Base-by-base conservation (phyloP, 2,113 vertebrate species). In the Mobula hypostoma region DNA sequence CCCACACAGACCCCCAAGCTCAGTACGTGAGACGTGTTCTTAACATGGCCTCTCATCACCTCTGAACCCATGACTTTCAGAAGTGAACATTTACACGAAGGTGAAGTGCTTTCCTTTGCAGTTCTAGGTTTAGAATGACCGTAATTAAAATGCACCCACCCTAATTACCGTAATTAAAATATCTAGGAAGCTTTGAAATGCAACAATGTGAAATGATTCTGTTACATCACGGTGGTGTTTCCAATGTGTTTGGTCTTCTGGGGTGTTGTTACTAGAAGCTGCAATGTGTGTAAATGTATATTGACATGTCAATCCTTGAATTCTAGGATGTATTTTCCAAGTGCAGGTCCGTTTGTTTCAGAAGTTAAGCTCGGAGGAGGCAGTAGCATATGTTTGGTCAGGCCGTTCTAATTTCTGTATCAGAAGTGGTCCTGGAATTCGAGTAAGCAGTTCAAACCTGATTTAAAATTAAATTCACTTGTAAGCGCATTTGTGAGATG, bases 401-500 rank as follows among this genome's bases (percentile, higher is more conserved):
- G 61, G 61, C 29, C 40, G 9, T 48, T 74, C 85, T 90, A 72
- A 70, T 56, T 74, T 93, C 85, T 90, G 68, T 74, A 93, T 93
- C 91, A 93, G 91, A 76, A 93, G 70, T 93, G 32, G 40, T 5
- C 36, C 40, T 48, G 70, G 40, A 27, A 56, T 48, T n/a, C 58
- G 61, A 74, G 36, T 72, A 93, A 74, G 32, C 40, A 2, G 8
- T 92, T 40, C 9, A 68, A 24, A 63, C 32, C n/a, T 61, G 63
- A 90, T 70, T 93, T 48, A 27, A 93, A 17, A n/a, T 29, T 6
- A 48, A 48, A 48, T 48, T 91, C 5, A 68, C 68, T 32, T 91
- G 87, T 68, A 68, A 91, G 32, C 32, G 87, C 61, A 70, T 76
- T 76, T 93, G 36, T 74, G 72, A 74, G 32, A 74, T 93, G 90